Base-by-base conservation (phyloP, 1,140 invertebrate genomes). In the Heliconius hermathena region DNA sequence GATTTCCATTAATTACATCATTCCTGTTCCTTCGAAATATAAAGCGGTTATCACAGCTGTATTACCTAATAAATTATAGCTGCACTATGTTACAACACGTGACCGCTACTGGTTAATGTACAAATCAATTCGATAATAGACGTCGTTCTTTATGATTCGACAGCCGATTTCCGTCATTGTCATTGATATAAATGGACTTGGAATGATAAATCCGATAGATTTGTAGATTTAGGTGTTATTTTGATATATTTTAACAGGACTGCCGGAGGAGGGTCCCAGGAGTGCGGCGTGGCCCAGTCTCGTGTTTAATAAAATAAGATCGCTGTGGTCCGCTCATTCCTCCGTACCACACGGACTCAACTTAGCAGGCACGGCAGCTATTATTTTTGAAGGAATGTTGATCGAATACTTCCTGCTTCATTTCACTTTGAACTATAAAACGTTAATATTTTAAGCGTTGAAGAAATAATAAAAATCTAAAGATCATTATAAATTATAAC, bases 251-350 rank as follows among this genome's bases (percentile, higher is more conserved):
- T 85, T 86, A 82, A 89, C 93, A 94, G 93, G 93, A 78, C 82
- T 94, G 74, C 92, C 93, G 78, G 93, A 94, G 78, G 93, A 94
- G 83, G 92, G 93, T 60, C 91, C 92, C 20, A 84, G 93, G 75
- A 93, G 86, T 77, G 92, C 95, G 86, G 95, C 96, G 83, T 97
- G 97, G 96, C 97, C 97, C 36, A 97, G 97, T 73, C 93, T 97
- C 82, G 97, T 98, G 77, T 96, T 98, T 86, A 97, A 97, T 87
- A 98, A 98, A 95, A 98, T 98, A 90, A 97, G 97, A 88, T 98
- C 97, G 16, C 94, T 98, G 76, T 98, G 97, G 97, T 97, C 96
- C 83, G 96, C 96, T 82, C 97, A 97, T 82, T 96, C 96, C 29
- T 96, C 96, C 71, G 96, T 96, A 73, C 95, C 96, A 57, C 96